Conservation (phyloP, 2,888 invertebrate species). For the Tetragonula carbonaria region DNA sequence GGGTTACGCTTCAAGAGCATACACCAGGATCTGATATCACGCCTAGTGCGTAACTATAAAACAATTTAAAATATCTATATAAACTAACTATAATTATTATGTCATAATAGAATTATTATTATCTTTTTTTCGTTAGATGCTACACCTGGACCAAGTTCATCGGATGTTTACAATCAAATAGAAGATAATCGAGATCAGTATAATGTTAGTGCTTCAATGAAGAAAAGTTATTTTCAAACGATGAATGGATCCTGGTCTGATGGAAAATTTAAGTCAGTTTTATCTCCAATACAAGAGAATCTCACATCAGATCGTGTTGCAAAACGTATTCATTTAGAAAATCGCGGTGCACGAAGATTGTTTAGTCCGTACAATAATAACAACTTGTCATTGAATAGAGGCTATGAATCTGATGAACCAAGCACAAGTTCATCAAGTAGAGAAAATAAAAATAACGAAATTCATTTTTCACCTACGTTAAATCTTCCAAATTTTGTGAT, state of each 20-base stretch:
- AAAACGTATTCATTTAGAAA: slow-evolving; percentile 84
- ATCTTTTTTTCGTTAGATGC: slow-evolving; percentile 42
- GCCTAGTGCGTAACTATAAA: slow-evolving; percentile 57
- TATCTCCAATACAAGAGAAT: slow-evolving; percentile 81
- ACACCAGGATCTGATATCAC: slow-evolving; percentile 74
- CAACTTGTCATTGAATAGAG: slow-evolving; percentile 35
- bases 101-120: slow-evolving; percentile 6
- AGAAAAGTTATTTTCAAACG: slow-evolving; percentile 76
- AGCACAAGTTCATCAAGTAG: slow-evolving; percentile 71
- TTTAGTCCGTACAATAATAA: slow-evolving; percentile 82
- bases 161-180: slow-evolving; percentile 22
- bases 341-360: slow-evolving; percentile 83
- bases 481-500: slow-evolving; percentile 91
- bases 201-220: slow-evolving; percentile 56
- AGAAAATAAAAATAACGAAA: slow-evolving; percentile 69
- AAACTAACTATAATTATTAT: background rate
- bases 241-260: slow-evolving; percentile 68
- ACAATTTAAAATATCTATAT: background rate
- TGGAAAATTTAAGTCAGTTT: slow-evolving; percentile 74
- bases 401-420: slow-evolving; percentile 75
- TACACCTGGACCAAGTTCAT: slow-evolving; percentile 64
- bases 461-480: slow-evolving; percentile 87
- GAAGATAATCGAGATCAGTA: slow-evolving; percentile 24
- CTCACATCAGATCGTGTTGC: slow-evolving; percentile 66
- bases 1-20: slow-evolving; percentile 66